phyloP scores from a whole-genome alignment of 1,140 invertebrate genomes.

The Brachionus asplanchnoidis region DNA sequence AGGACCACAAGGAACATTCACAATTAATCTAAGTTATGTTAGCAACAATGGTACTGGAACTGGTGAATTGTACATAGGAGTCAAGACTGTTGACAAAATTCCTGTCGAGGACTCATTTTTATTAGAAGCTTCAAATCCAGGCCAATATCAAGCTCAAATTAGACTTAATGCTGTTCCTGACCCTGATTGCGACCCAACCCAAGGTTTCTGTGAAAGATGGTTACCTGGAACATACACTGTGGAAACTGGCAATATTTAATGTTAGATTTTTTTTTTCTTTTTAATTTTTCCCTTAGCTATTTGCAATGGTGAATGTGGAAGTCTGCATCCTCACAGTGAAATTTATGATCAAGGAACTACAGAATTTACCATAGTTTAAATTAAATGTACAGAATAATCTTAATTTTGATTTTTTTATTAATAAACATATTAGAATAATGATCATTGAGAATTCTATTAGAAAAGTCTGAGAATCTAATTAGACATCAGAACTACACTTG shows the following conservation, averaged over 20 bases:
- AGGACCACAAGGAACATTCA: slow-evolving; percentile 50
- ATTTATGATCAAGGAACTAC: slow-evolving; percentile 48
- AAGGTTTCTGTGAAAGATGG: slow-evolving; percentile 52
- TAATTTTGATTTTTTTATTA: background rate
- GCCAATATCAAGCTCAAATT: slow-evolving; percentile 45
- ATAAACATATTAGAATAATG: background rate
- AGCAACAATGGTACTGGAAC: slow-evolving; percentile 53
- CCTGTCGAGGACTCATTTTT: slow-evolving; percentile 50
- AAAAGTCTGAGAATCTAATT: background rate
- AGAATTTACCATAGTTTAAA: slow-evolving; percentile 47
- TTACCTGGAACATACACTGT: slow-evolving; percentile 50
- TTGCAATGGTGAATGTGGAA: slow-evolving; percentile 55
- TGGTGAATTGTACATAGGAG: slow-evolving; percentile 47
- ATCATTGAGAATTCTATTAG: background rate
- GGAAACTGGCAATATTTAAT: slow-evolving; percentile 46
- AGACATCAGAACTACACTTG: background rate
- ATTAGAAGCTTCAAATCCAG: slow-evolving; percentile 45
- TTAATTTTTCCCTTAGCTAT: slow-evolving; percentile 42
- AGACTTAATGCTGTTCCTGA: slow-evolving; percentile 49
- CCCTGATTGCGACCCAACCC: slow-evolving; percentile 51
- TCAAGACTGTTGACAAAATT: slow-evolving; percentile 49
- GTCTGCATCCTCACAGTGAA: slow-evolving; percentile 51
- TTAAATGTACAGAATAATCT: background rate
- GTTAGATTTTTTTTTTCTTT: background rate
- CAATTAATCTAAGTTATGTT: slow-evolving; percentile 34